These are phyloP conservation scores for Morpho achilles DNA, from an alignment of 2,888 invertebrate genomes.

Conservation along the genomic window DNA sequence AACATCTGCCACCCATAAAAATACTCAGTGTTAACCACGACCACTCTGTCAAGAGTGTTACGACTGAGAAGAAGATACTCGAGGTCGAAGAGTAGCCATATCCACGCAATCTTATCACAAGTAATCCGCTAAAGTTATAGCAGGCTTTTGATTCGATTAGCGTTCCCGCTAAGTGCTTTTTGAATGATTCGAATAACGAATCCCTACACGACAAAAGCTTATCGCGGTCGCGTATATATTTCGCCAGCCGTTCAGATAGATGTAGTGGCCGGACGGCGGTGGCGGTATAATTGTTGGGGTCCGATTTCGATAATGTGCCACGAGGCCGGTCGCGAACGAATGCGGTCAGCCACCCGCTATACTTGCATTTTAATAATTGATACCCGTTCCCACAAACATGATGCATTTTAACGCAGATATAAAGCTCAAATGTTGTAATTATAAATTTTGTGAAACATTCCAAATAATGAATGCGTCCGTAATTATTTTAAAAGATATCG, in stretches of 20 bases:
- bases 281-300: slow-evolving; percentile 76
- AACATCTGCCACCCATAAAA: too few species aligned
- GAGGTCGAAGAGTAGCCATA: too few species aligned
- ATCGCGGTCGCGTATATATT: slow-evolving; percentile 57
- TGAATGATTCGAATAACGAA: slow-evolving; percentile 19
- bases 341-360: slow-evolving; percentile 65
- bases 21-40: too few species aligned
- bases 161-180: not conserved
- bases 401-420: slow-evolving; percentile 46
- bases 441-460: slow-evolving; percentile 26
- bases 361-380: slow-evolving; percentile 74
- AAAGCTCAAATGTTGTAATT: slow-evolving; percentile 28
- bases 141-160: too few species aligned
- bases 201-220: slow-evolving; percentile 55
- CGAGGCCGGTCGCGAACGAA: slow-evolving; percentile 61
- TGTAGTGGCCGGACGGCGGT: slow-evolving; percentile 55
- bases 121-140: too few species aligned
- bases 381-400: slow-evolving; percentile 55
- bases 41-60: too few species aligned
- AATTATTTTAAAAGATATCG: slow-evolving; percentile 28
- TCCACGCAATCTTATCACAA: too few species aligned
- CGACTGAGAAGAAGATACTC: too few species aligned
- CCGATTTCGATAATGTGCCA: slow-evolving; percentile 73
- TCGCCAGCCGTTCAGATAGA: slow-evolving; percentile 60
- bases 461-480: slow-evolving; percentile 25